Evolutionary conservation across 2,888 invertebrate genomes (phyloP).

Genomic region (Patella caerulea): DNA sequence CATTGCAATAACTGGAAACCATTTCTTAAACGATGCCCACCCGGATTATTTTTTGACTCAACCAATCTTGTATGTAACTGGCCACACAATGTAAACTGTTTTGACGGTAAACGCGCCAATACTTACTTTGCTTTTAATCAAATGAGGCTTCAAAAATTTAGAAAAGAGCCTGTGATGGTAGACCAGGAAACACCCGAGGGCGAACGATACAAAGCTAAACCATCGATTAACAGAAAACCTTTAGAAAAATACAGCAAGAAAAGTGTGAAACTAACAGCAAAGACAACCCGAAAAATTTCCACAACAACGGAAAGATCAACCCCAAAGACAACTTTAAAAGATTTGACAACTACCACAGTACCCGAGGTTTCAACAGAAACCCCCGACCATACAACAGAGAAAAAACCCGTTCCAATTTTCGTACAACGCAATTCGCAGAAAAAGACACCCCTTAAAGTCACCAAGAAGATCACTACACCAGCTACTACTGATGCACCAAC

Average conservation of each 20-base stretch:
- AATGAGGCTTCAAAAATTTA: constrained; percentile 10
- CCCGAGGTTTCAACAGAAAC: background rate
- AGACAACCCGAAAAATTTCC: background rate
- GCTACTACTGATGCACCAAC: background rate
- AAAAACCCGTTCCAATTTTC: background rate
- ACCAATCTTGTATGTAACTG: constrained; percentile 37
- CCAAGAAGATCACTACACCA: background rate
- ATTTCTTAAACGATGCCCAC: constrained; percentile 25
- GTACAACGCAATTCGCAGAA: background rate
- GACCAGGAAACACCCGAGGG: background rate
- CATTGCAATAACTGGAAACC: constrained; percentile 41
- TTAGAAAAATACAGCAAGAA: too few species aligned
- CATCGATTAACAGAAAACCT: background rate
- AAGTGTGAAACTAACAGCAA: too few species aligned
- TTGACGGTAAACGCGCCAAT: constrained; percentile 33
- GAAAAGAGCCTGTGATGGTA: background rate
- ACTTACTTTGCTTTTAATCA: constrained; percentile 23
- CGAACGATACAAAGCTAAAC: background rate
- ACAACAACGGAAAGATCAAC: background rate
- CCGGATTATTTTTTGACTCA: constrained; percentile 32
- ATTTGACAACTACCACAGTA: background rate
- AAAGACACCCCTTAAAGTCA: background rate
- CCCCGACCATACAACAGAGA: background rate
- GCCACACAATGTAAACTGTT: constrained; percentile 37
- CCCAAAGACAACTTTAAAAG: background rate